Percentiles rank a stretch among this genome's conserved stretches.
These are phyloP conservation scores for Peromyscus attwateri DNA, from an alignment of 2,797 vertebrate species.

Conservation along the genomic window DNA sequence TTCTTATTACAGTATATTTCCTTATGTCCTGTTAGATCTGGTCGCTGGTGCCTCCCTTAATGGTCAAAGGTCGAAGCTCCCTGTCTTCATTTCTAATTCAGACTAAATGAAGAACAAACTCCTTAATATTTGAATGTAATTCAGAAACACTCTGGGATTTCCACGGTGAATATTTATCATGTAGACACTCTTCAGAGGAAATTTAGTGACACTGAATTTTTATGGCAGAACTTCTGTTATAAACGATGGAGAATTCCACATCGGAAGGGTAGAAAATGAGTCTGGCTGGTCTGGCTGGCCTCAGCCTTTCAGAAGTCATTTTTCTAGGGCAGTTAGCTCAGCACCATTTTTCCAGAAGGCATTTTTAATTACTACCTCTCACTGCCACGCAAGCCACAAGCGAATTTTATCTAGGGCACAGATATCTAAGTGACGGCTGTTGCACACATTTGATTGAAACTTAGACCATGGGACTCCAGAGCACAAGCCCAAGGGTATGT, in stretches of 20 bases:
- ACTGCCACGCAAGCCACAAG: constrained; percentile 87
- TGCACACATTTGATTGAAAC: constrained; percentile 79
- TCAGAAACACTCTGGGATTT: constrained; percentile 33
- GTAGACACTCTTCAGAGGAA: constrained; percentile 51
- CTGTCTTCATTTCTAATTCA: constrained; percentile 58
- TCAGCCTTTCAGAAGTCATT: constrained; percentile 58
- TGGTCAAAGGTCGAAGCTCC: constrained; percentile 56
- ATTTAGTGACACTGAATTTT: constrained; percentile 50
- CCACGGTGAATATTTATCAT: constrained; percentile 59
- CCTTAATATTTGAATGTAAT: constrained; percentile 62
- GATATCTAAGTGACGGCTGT: constrained; percentile 59
- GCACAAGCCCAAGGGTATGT: constrained; percentile 62
- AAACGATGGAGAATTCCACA: background rate
- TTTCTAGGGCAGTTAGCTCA: constrained; percentile 84
- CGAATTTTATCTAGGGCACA: constrained; percentile 81
- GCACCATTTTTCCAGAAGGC: constrained; percentile 84
- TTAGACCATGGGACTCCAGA: constrained; percentile 74
- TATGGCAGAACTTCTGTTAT: constrained; percentile 20
- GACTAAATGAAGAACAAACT: constrained; percentile 59
- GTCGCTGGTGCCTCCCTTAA: constrained; percentile 13
- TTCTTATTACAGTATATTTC: background rate
- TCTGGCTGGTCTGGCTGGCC: background rate
- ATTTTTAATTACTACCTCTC: constrained; percentile 88
- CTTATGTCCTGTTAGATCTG: background rate
- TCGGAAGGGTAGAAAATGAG: background rate